These are phyloP conservation scores for Trididemnum clinides DNA, from an alignment of 23 tunicate species.

Conservation along the genomic window DNA sequence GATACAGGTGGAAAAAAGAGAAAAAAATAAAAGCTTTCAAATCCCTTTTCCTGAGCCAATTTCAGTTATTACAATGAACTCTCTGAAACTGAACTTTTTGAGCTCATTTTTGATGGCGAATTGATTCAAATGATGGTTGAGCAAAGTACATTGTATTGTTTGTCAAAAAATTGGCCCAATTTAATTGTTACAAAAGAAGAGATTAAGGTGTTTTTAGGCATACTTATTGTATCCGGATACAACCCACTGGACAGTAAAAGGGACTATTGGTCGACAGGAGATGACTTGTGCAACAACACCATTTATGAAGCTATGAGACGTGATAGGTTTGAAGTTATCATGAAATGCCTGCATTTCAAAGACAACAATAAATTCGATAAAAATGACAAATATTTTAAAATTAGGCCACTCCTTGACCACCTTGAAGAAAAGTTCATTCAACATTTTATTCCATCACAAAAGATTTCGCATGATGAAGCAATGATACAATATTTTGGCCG, in stretches of 20 bases:
- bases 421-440: not conserved
- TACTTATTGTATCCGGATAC: not conserved
- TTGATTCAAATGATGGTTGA: not conserved
- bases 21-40: no score
- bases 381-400: not conserved
- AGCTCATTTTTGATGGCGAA: not conserved
- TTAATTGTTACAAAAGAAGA: not conserved
- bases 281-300: not conserved
- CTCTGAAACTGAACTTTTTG: not conserved
- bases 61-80: not conserved
- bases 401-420: not conserved
- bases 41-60: not conserved
- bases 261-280: not conserved
- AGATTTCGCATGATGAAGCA: not conserved
- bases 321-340: not conserved
- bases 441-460: not conserved
- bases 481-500: not conserved
- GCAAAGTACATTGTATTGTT: not conserved
- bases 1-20: not conserved
- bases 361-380: not conserved
- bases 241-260: not conserved
- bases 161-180: not conserved
- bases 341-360: not conserved
- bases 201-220: not conserved
- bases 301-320: not conserved